Conservation (phyloP, 2,113 vertebrate genomes). For the Nettapus auritus region DNA sequence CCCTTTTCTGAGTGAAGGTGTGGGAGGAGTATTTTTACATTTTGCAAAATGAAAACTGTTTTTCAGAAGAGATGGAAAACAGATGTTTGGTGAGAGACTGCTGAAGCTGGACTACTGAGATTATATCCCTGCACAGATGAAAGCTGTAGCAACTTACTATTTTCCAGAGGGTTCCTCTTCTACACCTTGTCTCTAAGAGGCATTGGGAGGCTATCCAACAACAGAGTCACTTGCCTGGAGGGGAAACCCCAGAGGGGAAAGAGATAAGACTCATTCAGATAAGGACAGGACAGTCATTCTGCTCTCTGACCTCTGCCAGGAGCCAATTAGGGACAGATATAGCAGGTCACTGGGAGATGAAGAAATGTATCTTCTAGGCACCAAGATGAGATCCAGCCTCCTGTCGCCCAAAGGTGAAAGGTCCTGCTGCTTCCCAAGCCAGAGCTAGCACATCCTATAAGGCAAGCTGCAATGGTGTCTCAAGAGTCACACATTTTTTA, state of each 20-base stretch:
- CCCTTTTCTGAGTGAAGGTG: not conserved
- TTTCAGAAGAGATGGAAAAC: not conserved
- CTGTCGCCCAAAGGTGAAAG: not conserved
- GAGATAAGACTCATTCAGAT: not conserved
- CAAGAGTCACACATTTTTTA: not conserved
- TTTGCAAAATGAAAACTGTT: not conserved
- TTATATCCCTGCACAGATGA: not conserved
- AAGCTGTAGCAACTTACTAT: not conserved
- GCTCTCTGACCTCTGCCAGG: not conserved
- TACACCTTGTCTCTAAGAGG: not conserved
- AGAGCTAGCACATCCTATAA: not conserved
- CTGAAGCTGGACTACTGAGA: not conserved
- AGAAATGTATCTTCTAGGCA: not conserved
- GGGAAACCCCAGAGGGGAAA: not conserved
- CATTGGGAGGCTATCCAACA: accelerated
- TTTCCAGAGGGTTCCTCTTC: not conserved
- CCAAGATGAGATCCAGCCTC: not conserved
- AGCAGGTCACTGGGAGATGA: not conserved
- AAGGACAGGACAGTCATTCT: not conserved
- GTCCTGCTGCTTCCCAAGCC: not conserved
- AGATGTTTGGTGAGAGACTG: not conserved
- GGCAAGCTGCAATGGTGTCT: accelerated
- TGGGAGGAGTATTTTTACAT: not conserved
- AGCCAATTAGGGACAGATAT: not conserved
- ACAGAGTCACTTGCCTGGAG: not conserved